Conservation (phyloP, 1,140 invertebrate genomes). For the Lucilia cuprina region DNA sequence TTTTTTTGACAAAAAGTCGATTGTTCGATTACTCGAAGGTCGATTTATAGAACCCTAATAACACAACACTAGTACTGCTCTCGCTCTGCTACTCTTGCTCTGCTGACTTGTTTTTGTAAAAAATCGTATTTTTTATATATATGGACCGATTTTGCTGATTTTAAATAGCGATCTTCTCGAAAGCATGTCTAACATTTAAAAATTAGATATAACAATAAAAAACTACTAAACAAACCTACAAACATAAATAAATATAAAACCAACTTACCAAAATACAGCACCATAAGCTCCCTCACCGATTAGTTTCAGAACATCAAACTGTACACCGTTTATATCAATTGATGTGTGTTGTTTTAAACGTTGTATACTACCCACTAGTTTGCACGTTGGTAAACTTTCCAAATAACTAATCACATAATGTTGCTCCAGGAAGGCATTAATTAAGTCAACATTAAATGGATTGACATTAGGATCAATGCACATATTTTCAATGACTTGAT, state of each 20-base stretch:
- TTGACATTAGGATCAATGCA: constrained; percentile 59
- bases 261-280: constrained; percentile 71
- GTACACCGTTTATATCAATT: constrained; percentile 65
- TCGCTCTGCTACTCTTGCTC: too few relatives aligned
- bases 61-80: too few relatives aligned
- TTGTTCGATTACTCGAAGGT: too few relatives aligned
- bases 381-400: constrained; percentile 48
- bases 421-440: constrained; percentile 65
- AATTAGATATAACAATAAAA: too few relatives aligned
- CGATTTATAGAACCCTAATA: too few relatives aligned
- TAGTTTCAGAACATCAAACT: constrained; percentile 73
- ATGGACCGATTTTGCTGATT: too few relatives aligned
- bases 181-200: too few relatives aligned
- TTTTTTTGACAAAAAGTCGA: too few relatives aligned
- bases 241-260: constrained; percentile 1
- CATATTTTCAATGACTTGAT: constrained; percentile 36
- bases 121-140: too few relatives aligned
- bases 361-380: constrained; percentile 48
- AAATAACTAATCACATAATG: constrained; percentile 63
- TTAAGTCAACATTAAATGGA: constrained; percentile 67
- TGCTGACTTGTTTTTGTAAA: too few relatives aligned
- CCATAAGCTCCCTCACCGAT: constrained; percentile 79
- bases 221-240: too few relatives aligned
- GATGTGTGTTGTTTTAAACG: constrained; percentile 58
- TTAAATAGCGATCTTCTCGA: too few relatives aligned